Percentiles rank a stretch among this genome's conserved stretches.
phyloP scores from a whole-genome alignment of 2,797 vertebrate genomes.

The Micromesistius poutassou region DNA sequence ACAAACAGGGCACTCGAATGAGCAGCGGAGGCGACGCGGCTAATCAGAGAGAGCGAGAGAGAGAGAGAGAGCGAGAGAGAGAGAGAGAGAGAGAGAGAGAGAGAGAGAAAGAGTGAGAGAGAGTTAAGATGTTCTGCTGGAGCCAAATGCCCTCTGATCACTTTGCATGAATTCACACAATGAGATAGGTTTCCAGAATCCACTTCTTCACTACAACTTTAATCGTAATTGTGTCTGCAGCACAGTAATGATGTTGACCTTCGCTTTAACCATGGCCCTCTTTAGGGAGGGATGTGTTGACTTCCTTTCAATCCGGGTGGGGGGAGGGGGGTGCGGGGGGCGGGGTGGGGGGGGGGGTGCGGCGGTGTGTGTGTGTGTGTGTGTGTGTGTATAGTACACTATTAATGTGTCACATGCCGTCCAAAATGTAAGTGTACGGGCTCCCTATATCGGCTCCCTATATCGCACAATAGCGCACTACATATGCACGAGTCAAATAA shows the following conservation, averaged over 20 bases:
- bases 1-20: slow-evolving; percentile 57
- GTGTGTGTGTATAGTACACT: too few relatives aligned
- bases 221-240: slow-evolving; percentile 66
- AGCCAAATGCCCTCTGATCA: slow-evolving; percentile 60
- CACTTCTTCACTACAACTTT: slow-evolving; percentile 62
- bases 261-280: slow-evolving; percentile 38
- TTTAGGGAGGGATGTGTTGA: slow-evolving; percentile 44
- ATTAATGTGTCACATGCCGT: neutral
- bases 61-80: slow-evolving; percentile 55
- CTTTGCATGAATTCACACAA: slow-evolving; percentile 50
- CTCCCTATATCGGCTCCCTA: neutral
- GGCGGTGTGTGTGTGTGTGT: slow-evolving; percentile 38
- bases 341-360: neutral
- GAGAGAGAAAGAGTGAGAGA: slow-evolving; percentile 57
- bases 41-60: slow-evolving; percentile 59
- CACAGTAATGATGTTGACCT: slow-evolving; percentile 69
- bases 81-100: slow-evolving; percentile 56
- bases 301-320: slow-evolving; percentile 14
- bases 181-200: slow-evolving; percentile 56
- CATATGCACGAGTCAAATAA: neutral
- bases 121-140: slow-evolving; percentile 59
- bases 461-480: neutral
- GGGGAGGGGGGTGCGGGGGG: neutral
- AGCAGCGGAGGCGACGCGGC: slow-evolving; percentile 53
- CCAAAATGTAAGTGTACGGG: neutral